A percentile compares a stretch with the other conserved stretches of the same genome.
Evolutionary conservation across 2,888 invertebrate species (phyloP).

Genomic region (Coremacera marginata): DNA sequence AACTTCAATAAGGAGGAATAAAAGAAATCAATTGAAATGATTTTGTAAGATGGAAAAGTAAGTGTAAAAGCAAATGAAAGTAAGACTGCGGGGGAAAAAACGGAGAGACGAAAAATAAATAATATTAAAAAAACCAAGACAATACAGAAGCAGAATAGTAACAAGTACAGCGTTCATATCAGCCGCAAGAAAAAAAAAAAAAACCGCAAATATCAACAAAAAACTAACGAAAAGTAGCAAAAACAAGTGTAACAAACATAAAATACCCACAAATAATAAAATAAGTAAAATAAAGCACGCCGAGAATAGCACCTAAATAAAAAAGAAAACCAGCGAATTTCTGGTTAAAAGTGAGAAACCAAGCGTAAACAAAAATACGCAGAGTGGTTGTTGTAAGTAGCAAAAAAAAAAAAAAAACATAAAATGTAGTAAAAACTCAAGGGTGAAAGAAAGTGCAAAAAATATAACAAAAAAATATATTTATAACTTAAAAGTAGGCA

Average conservation of each 20-base stretch:
- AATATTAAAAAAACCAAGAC: neutral
- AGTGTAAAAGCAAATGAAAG: neutral
- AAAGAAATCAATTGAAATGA: slow-evolving; percentile 16
- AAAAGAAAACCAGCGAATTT: slow-evolving; percentile 1
- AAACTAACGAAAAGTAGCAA: neutral
- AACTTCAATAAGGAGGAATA: neutral
- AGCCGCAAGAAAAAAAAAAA: neutral
- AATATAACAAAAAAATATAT: neutral
- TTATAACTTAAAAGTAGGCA: neutral
- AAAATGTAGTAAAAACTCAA: slow-evolving; percentile 55
- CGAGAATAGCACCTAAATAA: neutral
- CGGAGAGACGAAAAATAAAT: neutral
- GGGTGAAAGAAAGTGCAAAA: slow-evolving; percentile 46
- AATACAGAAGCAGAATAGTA: neutral
- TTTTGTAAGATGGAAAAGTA: slow-evolving; percentile 1
- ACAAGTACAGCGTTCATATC: neutral
- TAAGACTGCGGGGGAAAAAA: neutral
- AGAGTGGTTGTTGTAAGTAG: neutral
- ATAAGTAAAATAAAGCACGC: neutral
- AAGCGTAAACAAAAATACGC: slow-evolving; percentile 14
- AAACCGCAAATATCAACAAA: neutral
- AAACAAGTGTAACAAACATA: neutral
- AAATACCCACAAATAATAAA: neutral
- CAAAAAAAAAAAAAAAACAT: slow-evolving; percentile 44
- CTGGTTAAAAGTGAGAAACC: slow-evolving; percentile 19